These are phyloP conservation scores for Neosilurus hyrtlii DNA, from an alignment of 2,797 vertebrate species.

Conservation along the genomic window DNA sequence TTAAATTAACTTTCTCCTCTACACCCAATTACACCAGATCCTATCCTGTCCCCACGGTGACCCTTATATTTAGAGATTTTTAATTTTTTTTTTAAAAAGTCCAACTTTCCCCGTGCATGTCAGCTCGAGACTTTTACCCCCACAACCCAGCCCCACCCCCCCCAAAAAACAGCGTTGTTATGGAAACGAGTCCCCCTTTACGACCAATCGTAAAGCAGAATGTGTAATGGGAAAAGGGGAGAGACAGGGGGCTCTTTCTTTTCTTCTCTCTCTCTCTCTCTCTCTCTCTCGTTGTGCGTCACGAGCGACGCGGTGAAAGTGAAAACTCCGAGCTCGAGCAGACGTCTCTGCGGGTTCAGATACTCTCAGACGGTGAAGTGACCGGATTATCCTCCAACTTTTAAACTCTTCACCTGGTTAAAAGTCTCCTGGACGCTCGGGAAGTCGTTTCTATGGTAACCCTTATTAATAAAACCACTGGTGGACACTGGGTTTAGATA, in stretches of 20 bases:
- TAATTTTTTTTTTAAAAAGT: not conserved
- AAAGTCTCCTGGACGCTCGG: not conserved
- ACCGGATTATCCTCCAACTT: not conserved
- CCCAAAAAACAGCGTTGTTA: constrained; percentile 54
- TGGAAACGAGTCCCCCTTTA: constrained; percentile 61
- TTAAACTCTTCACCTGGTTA: not conserved
- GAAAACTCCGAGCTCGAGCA: not conserved
- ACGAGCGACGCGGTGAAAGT: not conserved
- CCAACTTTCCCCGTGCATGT: not conserved
- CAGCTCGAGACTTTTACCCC: constrained; percentile 39
- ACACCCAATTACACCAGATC: not conserved
- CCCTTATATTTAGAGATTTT: not conserved
- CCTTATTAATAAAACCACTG: not conserved
- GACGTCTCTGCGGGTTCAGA: not conserved
- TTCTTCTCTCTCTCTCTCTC: not conserved
- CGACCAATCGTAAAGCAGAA: constrained; percentile 69
- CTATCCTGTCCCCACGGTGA: not conserved
- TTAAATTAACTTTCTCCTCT: not conserved
- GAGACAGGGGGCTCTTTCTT: constrained; percentile 24
- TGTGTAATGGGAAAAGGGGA: constrained; percentile 61
- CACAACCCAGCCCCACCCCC: not conserved
- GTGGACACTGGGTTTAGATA: not conserved
- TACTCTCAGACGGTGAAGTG: not conserved
- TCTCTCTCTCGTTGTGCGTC: not conserved
- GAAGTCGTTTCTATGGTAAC: constrained; percentile 18